Evolutionary conservation across 2,113 vertebrate species (phyloP).

Genomic region (Propithecus coquereli): DNA sequence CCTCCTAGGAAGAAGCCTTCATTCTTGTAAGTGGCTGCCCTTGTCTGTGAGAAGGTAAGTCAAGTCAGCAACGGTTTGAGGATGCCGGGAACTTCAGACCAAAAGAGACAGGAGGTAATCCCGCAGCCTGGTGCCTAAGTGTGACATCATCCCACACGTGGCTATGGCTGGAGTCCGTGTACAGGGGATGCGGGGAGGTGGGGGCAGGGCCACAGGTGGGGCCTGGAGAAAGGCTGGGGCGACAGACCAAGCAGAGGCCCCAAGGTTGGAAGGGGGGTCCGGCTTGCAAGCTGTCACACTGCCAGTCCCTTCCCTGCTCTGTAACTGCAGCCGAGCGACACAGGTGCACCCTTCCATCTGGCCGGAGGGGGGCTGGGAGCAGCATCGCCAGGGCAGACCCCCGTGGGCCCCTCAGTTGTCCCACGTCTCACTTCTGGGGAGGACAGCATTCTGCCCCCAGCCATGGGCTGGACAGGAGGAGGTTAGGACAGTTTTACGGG

Average conservation of each 20-base stretch:
- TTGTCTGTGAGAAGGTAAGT: neutral
- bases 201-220: neutral
- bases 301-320: neutral
- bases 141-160: neutral
- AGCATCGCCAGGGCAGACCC: neutral
- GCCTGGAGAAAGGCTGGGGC: neutral
- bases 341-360: neutral
- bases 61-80: neutral
- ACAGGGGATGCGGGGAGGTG: neutral
- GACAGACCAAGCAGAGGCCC: neutral
- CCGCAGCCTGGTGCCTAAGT: neutral
- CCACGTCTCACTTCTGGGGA: neutral
- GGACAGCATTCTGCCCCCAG: neutral
- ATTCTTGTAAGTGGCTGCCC: neutral
- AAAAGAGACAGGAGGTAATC: neutral
- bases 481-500: neutral
- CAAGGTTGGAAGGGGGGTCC: neutral
- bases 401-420: neutral
- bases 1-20: neutral
- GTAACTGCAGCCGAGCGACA: neutral
- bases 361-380: neutral
- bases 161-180: neutral
- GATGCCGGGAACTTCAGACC: neutral
- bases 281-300: neutral
- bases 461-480: neutral